phyloP scores from a whole-genome alignment of 2,797 vertebrate species.

The Iguana delicatissima region DNA sequence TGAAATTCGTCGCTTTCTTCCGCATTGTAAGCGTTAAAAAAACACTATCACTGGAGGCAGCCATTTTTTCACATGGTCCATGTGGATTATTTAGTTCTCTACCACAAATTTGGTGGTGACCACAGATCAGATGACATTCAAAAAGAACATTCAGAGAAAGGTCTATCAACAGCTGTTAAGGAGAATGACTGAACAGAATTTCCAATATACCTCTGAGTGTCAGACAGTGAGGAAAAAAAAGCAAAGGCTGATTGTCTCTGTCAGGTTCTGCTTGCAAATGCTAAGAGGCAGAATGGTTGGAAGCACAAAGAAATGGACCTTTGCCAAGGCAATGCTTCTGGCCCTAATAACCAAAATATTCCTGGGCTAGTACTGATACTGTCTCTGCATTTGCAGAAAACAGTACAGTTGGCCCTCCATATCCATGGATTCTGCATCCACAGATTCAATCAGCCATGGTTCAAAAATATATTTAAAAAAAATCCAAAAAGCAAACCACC shows the following conservation, averaged over 20 bases:
- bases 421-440: too few relatives aligned
- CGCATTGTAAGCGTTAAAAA: not conserved
- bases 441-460: too few relatives aligned
- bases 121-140: not conserved
- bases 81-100: too few relatives aligned
- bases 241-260: not conserved
- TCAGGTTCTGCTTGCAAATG: not conserved
- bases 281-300: not conserved
- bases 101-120: not conserved
- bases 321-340: not conserved
- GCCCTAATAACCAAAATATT: not conserved
- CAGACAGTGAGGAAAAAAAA: not conserved
- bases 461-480: too few relatives aligned
- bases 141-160: not conserved
- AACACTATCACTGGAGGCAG: not conserved
- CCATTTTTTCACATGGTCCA: not conserved
- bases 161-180: not conserved
- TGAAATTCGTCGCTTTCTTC: too few relatives aligned
- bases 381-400: not conserved
- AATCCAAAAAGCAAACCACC: too few relatives aligned
- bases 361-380: not conserved
- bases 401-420: too few relatives aligned
- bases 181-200: not conserved
- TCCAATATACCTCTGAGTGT: not conserved
- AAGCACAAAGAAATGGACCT: not conserved